Evolutionary conservation across 1,140 invertebrate genomes (phyloP).

Genomic region (Heliconius hermathena): DNA sequence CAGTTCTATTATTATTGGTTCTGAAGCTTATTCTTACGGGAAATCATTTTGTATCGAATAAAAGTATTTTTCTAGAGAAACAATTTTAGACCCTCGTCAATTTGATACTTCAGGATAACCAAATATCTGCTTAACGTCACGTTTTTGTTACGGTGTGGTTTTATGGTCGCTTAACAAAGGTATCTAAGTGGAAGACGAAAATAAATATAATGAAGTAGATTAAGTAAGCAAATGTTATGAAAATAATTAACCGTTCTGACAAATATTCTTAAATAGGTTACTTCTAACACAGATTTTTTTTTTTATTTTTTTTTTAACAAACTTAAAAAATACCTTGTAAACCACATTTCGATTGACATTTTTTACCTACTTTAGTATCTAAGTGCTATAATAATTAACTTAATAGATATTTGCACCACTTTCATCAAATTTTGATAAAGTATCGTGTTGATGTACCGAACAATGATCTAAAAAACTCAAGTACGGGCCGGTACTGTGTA

Average conservation of each 20-base stretch:
- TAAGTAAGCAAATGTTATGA: background rate
- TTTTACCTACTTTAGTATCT: background rate
- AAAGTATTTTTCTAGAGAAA: conserved; percentile 6
- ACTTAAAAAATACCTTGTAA: too few species aligned
- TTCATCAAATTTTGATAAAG: conserved; percentile 1
- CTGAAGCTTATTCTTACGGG: background rate
- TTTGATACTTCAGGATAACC: conserved; percentile 21
- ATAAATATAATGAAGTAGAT: conserved; percentile 19
- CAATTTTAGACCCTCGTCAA: conserved; percentile 36
- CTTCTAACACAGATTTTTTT: background rate
- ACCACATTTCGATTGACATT: background rate
- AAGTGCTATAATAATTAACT: too few species aligned
- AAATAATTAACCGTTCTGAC: background rate
- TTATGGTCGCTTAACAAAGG: conserved; percentile 29
- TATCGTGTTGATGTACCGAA: background rate
- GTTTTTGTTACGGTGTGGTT: conserved; percentile 33
- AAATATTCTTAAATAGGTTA: background rate
- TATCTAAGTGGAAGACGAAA: conserved; percentile 9
- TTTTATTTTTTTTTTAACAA: background rate
- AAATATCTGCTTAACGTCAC: conserved; percentile 34
- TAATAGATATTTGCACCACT: background rate
- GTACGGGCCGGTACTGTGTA: conserved; percentile 26
- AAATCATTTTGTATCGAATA: conserved; percentile 15
- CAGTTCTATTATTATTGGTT: background rate
- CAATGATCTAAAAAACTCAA: conserved; percentile 23